phyloP scores from a whole-genome alignment of 2,113 vertebrate genomes.

The Emydura subglobosa region DNA sequence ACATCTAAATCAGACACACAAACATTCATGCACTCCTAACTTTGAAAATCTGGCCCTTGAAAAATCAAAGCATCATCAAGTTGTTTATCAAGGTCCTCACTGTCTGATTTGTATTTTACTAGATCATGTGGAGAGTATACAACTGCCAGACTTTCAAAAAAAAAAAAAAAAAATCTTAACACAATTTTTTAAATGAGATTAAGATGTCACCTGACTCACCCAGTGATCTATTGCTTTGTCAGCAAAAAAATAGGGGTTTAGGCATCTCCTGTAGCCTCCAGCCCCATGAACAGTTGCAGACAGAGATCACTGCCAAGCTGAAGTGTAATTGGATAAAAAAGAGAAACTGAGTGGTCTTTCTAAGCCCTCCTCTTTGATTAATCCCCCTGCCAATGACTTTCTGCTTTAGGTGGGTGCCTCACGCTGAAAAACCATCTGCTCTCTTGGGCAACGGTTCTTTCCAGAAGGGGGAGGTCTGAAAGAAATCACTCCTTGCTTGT shows the following conservation, averaged over 20 bases:
- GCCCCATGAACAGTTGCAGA: background rate
- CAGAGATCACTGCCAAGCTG: background rate
- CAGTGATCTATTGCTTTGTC: background rate
- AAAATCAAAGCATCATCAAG: background rate
- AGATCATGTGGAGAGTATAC: background rate
- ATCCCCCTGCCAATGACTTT: background rate
- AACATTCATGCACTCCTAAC: background rate
- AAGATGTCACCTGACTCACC: background rate
- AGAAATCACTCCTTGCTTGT: conserved; percentile 5
- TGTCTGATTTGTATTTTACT: background rate
- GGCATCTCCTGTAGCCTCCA: background rate
- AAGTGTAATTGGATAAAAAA: background rate
- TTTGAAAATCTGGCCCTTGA: background rate
- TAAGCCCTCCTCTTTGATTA: background rate
- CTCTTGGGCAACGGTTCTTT: conserved; percentile 6
- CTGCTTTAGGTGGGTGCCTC: background rate
- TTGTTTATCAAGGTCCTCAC: background rate
- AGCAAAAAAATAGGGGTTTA: background rate
- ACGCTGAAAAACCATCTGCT: conserved; percentile 7
- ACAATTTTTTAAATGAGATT: background rate
- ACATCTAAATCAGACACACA: rapidly evolving
- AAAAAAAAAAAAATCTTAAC: background rate
- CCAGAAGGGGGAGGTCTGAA: background rate
- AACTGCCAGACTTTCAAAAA: background rate
- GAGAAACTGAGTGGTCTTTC: background rate